phyloP scores from a whole-genome alignment of 1,140 invertebrate species.

The Nephila pilipes region DNA sequence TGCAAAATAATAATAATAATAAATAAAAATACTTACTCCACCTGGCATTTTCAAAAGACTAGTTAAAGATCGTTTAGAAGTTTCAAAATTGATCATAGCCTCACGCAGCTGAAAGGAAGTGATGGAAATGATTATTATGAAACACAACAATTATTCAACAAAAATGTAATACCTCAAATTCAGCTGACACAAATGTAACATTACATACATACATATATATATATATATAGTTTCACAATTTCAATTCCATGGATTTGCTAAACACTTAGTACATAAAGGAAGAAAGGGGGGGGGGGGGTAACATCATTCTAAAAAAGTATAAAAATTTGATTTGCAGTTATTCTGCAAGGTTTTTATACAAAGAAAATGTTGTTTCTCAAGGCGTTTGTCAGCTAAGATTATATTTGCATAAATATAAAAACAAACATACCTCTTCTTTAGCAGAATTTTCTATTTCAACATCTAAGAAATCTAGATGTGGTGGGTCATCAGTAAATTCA shows the following conservation, averaged over 20 bases:
- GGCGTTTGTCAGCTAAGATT: too few relatives aligned
- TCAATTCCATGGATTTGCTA: too few relatives aligned
- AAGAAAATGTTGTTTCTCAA: too few relatives aligned
- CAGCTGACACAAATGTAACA: too few relatives aligned
- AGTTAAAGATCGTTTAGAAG: conserved; percentile 50
- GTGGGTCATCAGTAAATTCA: conserved; percentile 70
- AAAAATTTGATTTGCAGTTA: too few relatives aligned
- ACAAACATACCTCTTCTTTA: conserved; percentile 58
- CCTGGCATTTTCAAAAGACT: conserved; percentile 67
- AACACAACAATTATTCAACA: not conserved
- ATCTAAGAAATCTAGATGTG: conserved; percentile 74
- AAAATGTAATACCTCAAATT: not conserved
- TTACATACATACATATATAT: too few relatives aligned
- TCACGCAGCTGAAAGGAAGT: conserved; percentile 47
- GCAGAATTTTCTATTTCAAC: conserved; percentile 63
- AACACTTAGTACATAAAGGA: too few relatives aligned
- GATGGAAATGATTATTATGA: not conserved
- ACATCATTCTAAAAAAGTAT: too few relatives aligned
- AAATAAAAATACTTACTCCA: conserved; percentile 47
- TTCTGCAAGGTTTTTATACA: too few relatives aligned
- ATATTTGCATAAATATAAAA: not conserved
- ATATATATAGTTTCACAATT: too few relatives aligned
- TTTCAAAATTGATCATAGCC: conserved; percentile 69
- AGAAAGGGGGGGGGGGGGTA: too few relatives aligned
- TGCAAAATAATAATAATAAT: not conserved